These are phyloP conservation scores for Crotalus tigris DNA, from an alignment of 2,113 vertebrate species.

Conservation along the genomic window DNA sequence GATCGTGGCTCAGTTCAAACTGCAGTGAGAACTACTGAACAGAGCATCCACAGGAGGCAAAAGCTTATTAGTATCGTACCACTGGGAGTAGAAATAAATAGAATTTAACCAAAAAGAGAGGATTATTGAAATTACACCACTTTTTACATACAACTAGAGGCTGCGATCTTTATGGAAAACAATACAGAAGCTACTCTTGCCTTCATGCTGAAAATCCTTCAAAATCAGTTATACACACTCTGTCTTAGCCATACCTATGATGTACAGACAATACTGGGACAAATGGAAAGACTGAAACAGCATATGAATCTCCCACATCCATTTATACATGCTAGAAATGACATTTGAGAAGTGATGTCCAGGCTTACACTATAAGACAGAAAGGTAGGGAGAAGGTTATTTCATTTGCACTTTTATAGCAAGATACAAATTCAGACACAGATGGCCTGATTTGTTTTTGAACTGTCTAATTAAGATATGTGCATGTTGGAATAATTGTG, in stretches of 20 bases:
- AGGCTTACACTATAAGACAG: not conserved
- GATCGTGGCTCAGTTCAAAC: not conserved
- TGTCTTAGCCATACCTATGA: too few species aligned
- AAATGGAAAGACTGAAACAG: not conserved
- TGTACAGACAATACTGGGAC: not conserved
- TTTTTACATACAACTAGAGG: not conserved
- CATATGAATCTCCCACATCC: not conserved
- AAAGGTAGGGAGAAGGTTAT: not conserved
- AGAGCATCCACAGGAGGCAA: not conserved
- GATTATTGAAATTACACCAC: not conserved
- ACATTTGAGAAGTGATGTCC: not conserved
- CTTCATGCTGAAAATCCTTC: not conserved
- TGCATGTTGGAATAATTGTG: not conserved
- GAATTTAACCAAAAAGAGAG: not conserved
- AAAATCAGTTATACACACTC: not conserved
- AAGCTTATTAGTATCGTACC: not conserved
- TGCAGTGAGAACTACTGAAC: not conserved
- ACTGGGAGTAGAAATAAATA: not conserved
- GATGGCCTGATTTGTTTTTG: not conserved
- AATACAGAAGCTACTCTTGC: not conserved
- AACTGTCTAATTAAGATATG: not conserved
- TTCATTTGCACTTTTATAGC: not conserved
- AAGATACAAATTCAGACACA: not conserved
- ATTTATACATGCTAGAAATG: not conserved
- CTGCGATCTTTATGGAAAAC: not conserved